Evolutionary conservation across 2,888 invertebrate genomes (phyloP).

Genomic region (Taphrorychus bicolor): DNA sequence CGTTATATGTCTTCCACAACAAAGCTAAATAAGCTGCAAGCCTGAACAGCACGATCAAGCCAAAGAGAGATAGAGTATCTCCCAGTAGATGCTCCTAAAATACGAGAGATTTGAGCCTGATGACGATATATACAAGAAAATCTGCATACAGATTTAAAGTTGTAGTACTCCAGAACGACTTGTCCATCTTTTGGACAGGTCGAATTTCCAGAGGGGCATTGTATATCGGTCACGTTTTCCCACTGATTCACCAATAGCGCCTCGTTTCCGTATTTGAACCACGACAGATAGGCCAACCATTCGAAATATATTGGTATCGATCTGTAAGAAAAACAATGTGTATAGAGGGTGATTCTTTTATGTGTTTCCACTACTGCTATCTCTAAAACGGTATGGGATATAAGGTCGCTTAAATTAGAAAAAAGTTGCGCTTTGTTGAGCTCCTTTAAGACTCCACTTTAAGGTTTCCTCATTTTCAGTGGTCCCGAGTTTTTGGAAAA

Average conservation of each 20-base stretch:
- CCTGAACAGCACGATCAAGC: slow-evolving; percentile 77
- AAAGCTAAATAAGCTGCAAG: slow-evolving; percentile 79
- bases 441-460: too few relatives aligned
- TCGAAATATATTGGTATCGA: slow-evolving; percentile 84
- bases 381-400: too few relatives aligned
- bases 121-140: too few relatives aligned
- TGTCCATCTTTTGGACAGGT: slow-evolving; percentile 82
- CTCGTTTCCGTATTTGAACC: slow-evolving; percentile 93
- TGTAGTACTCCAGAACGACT: slow-evolving; percentile 78
- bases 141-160: slow-evolving; percentile 82
- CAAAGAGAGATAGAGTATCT: slow-evolving; percentile 75
- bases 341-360: too few relatives aligned
- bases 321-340: slow-evolving; percentile 57
- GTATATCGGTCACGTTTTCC: slow-evolving; percentile 78
- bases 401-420: too few relatives aligned
- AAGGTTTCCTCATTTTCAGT: too few relatives aligned
- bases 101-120: slow-evolving; percentile 43
- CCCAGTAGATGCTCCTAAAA: slow-evolving; percentile 71
- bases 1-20: slow-evolving; percentile 68
- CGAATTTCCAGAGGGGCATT: slow-evolving; percentile 72
- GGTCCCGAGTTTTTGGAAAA: too few relatives aligned
- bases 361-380: too few relatives aligned
- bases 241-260: slow-evolving; percentile 90
- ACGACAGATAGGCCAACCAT: slow-evolving; percentile 88
- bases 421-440: too few relatives aligned